Evolutionary conservation across 2,113 vertebrate species (phyloP).

Genomic region (Enhydra lutris): DNA sequence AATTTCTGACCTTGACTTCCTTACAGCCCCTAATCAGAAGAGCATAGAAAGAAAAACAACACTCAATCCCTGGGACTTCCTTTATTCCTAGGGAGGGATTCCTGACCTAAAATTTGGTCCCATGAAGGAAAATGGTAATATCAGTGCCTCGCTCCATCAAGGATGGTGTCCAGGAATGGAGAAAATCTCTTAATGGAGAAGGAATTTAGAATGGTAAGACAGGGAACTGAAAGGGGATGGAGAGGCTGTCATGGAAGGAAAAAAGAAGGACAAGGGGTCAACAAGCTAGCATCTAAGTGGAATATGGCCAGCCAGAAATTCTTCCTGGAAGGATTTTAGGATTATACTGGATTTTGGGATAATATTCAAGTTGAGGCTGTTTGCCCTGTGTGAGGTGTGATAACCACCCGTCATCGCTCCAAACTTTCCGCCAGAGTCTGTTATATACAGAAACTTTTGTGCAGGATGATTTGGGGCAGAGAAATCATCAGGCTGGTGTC

Average conservation of each 20-base stretch:
- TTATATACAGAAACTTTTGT: not conserved
- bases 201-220: not conserved
- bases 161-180: not conserved
- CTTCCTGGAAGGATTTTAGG: not conserved
- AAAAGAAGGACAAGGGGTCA: not conserved
- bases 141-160: not conserved
- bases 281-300: not conserved
- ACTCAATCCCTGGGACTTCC: not conserved
- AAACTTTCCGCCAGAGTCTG: not conserved
- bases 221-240: not conserved
- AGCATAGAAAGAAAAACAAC: not conserved
- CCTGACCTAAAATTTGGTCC: not conserved
- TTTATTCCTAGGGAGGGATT: not conserved
- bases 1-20: not conserved
- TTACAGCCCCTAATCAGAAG: not conserved
- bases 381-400: not conserved
- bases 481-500: not conserved
- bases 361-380: not conserved
- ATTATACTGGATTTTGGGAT: not conserved
- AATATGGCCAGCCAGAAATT: not conserved
- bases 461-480: not conserved
- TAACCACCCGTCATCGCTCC: not conserved
- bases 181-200: not conserved
- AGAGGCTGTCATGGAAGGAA: not conserved
- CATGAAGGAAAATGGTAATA: not conserved